A percentile compares a stretch with the other conserved stretches of the same genome.
phyloP scores from a whole-genome alignment of 2,113 vertebrate species.

The Neomonachus schauinslandi region DNA sequence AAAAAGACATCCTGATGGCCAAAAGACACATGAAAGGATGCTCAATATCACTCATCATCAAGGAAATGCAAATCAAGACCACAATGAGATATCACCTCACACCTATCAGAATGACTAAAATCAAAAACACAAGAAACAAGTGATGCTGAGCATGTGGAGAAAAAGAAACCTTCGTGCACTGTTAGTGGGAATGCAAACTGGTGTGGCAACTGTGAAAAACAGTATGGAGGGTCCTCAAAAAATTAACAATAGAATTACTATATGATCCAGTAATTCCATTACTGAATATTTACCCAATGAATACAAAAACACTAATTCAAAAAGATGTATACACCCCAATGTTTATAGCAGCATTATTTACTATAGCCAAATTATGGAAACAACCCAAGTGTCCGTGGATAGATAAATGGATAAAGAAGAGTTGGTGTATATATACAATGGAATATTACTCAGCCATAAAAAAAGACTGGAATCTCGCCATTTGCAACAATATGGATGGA shows the following conservation, averaged over 20 bases:
- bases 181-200: too few relatives aligned
- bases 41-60: background rate
- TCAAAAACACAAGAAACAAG: too few relatives aligned
- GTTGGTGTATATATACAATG: background rate
- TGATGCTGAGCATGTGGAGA: too few relatives aligned
- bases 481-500: background rate
- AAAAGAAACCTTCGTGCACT: too few relatives aligned
- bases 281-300: background rate
- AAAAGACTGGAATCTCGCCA: background rate
- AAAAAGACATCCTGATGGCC: background rate
- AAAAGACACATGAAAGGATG: background rate
- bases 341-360: background rate
- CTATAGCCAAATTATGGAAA: background rate
- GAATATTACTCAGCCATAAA: background rate
- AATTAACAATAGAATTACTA: background rate
- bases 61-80: background rate
- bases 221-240: background rate
- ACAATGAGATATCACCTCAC: too few relatives aligned
- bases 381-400: background rate
- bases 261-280: background rate
- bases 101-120: too few relatives aligned
- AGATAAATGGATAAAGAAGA: background rate
- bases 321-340: background rate
- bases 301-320: background rate
- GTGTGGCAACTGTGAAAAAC: background rate